Evolutionary conservation across 2,888 invertebrate genomes (phyloP), one percentile per base, ranked within the genome.

Genomic region (Campoletis raptor): DNA sequence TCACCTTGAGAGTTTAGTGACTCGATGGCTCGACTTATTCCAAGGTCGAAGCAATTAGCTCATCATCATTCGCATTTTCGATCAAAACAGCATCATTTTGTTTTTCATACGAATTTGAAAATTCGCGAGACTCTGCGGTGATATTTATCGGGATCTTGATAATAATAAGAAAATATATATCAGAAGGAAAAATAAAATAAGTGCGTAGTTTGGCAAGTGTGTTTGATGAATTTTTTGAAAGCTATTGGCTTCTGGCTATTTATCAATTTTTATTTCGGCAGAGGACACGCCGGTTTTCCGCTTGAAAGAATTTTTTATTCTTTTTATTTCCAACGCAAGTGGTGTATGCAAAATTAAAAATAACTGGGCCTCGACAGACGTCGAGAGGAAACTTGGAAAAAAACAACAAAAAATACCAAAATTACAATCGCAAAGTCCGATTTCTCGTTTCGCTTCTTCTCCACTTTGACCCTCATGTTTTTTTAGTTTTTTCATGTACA

Each of bases 211-310:
- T 81, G 84, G 76, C 84, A 76, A 81, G 74, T 76, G 61, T 12
- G 36, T 73, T 40, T 70, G 45, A 61, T 37, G 54, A 64, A 77
- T 42, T 81, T 72, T 64, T 48, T 24, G n/a, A 30, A 15, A 61
- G 45, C 70, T n/a, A 67, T 81, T 66, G 57, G 57, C 73, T 78
- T 69, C 73, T 79, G 73, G 73, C 78, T 73, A 48, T 54, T 67
- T 42, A 79, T 78, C 81, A 85, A 82, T 85, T 85, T 78, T 85
- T 85, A 77, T 81, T 72, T 48, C 69, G 48, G 40, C 40, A 64
- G 54, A 48, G 36, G 24, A 48, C 40, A 40, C 66, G 57, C 54
- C n/a, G 36, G 40, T 67, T 61, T 67, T 70, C 30, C 48, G 15
- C 69, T 74, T 12, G 12, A 15, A 21, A 24, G 67, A 30, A 36